These are phyloP conservation scores for Oscheius sp. DNA, from an alignment of 2,888 invertebrate genomes.

Conservation along the genomic window DNA sequence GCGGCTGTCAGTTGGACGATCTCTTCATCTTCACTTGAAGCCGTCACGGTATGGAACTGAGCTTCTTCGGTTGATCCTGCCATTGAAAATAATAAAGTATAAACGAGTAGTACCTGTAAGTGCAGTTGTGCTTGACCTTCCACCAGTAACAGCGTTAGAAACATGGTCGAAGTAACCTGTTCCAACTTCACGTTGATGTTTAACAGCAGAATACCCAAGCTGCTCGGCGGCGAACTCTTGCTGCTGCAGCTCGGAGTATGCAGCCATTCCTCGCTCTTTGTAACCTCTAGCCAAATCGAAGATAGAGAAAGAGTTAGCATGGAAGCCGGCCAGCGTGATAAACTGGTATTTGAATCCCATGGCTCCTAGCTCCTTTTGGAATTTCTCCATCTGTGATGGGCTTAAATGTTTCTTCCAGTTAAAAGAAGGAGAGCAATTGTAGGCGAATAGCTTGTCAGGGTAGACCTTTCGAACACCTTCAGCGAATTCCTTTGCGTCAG, in stretches of 20 bases:
- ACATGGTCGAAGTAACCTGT: conserved; percentile 72
- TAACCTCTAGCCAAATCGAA: conserved; percentile 71
- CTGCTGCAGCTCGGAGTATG: conserved; percentile 71
- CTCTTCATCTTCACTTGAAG: conserved; percentile 67
- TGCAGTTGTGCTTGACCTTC: conserved; percentile 65
- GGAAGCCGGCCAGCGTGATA: conserved; percentile 72
- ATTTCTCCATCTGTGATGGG: conserved; percentile 69
- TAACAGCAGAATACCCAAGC: conserved; percentile 71
- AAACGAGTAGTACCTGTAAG: conserved; percentile 37
- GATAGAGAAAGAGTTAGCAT: conserved; percentile 70
- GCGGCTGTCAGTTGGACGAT: conserved; percentile 63
- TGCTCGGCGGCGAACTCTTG: conserved; percentile 70
- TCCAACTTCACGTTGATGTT: conserved; percentile 72
- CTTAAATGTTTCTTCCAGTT: conserved; percentile 71
- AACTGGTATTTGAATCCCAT: conserved; percentile 72
- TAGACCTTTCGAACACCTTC: conserved; percentile 67
- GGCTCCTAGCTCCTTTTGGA: conserved; percentile 70
- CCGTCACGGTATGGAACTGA: conserved; percentile 69
- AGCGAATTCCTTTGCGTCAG: conserved; percentile 69
- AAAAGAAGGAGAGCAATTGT: conserved; percentile 71
- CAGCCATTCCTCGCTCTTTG: conserved; percentile 68
- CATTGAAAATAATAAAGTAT: conserved; percentile 59
- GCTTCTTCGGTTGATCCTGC: conserved; percentile 70
- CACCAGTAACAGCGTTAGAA: conserved; percentile 65
- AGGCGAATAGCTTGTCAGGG: conserved; percentile 70